Evolutionary conservation across 2,113 vertebrate species (phyloP).

Genomic region (Tachycineta bicolor): DNA sequence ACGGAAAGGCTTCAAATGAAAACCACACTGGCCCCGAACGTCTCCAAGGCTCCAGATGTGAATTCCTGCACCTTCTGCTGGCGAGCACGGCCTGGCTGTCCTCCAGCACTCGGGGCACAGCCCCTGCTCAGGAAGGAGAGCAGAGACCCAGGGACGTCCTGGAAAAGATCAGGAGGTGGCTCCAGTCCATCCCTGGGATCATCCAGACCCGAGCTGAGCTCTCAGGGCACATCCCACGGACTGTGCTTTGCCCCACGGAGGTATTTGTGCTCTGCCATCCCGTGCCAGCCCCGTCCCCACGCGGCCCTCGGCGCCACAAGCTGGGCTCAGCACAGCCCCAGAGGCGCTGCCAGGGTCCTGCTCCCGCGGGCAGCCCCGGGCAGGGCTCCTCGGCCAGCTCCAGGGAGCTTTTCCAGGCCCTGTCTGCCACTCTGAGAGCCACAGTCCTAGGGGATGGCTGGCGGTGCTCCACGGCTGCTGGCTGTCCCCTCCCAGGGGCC

Average conservation of each 20-base stretch:
- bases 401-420: background rate
- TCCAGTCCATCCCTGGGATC: background rate
- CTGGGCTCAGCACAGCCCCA: fast-evolving
- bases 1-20: slow-evolving; percentile 11
- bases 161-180: background rate
- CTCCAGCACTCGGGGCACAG: background rate
- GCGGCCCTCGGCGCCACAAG: fast-evolving
- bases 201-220: background rate
- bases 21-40: background rate
- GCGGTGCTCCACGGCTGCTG: background rate
- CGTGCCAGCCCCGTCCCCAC: fast-evolving
- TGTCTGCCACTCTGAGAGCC: background rate
- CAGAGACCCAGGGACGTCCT: background rate
- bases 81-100: background rate
- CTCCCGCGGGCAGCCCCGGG: fast-evolving
- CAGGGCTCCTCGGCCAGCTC: background rate
- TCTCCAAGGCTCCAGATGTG: background rate
- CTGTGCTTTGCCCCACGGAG: background rate
- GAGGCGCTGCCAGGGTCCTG: fast-evolving
- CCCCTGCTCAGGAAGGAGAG: background rate
- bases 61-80: slow-evolving; percentile 17
- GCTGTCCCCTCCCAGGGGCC: background rate
- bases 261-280: background rate
- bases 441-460: background rate
- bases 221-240: fast-evolving